Conservation (phyloP, 2,113 vertebrate genomes). For the Progne subis region DNA sequence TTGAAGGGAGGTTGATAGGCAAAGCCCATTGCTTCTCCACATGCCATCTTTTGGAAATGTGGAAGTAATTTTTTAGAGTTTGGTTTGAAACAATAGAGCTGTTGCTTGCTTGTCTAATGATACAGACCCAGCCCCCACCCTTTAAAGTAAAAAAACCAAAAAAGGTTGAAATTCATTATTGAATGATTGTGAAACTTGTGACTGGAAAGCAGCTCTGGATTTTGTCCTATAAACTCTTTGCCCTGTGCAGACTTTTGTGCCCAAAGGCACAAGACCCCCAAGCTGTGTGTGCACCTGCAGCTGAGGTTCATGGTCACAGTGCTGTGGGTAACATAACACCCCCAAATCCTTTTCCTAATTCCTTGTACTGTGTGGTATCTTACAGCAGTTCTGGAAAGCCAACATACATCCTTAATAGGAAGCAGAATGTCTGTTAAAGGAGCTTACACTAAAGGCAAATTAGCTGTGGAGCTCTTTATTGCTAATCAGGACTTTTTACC, state of each 20-base stretch:
- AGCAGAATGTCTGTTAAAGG: not conserved
- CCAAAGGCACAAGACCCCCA: not conserved
- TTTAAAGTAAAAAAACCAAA: not conserved
- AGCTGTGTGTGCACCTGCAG: not conserved
- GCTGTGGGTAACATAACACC: not conserved
- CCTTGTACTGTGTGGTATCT: not conserved
- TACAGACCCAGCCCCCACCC: not conserved
- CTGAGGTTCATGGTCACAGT: fast-evolving
- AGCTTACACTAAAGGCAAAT: not conserved
- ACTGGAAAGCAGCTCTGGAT: not conserved
- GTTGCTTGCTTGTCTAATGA: not conserved
- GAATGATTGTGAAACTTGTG: not conserved
- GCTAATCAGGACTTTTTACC: not conserved
- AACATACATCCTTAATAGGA: not conserved
- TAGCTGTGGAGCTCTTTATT: not conserved
- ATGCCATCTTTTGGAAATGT: not conserved
- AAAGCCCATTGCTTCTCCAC: not conserved
- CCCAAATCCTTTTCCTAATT: constrained; percentile 4
- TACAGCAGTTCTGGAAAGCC: not conserved
- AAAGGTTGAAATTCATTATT: not conserved
- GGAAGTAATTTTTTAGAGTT: not conserved
- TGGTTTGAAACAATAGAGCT: not conserved
- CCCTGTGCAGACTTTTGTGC: not conserved
- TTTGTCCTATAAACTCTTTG: not conserved
- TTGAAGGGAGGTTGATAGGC: not conserved